A percentile compares a stretch with the other conserved stretches of the same genome.
phyloP scores from a whole-genome alignment of 2,888 invertebrate genomes.

The Globia sparganii region DNA sequence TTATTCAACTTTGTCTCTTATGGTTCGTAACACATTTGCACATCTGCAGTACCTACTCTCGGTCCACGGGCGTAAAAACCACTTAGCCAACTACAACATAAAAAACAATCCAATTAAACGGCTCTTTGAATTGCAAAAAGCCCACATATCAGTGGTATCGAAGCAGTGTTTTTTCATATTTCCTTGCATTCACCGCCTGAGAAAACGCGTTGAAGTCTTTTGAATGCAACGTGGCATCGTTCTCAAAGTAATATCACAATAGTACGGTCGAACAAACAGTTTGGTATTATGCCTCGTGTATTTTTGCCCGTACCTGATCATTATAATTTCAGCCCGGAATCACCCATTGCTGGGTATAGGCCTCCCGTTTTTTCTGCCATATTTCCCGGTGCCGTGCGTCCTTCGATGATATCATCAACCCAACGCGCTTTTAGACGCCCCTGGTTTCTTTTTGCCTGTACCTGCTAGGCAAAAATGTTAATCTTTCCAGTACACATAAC shows the following conservation, averaged over 20 bases:
- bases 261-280: slow-evolving; percentile 4
- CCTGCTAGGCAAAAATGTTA: too few species aligned
- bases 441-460: neutral
- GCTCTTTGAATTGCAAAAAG: slow-evolving; percentile 22
- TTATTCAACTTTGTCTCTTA: too few species aligned
- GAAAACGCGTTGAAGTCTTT: slow-evolving; percentile 74
- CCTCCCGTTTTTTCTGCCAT: neutral
- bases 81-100: neutral
- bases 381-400: neutral
- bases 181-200: slow-evolving; percentile 57
- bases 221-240: slow-evolving; percentile 61
- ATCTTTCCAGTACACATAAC: neutral
- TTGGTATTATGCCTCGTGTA: neutral
- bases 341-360: neutral
- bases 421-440: too few species aligned
- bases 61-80: neutral
- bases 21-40: neutral
- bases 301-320: neutral
- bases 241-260: slow-evolving; percentile 60
- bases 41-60: too few species aligned
- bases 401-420: too few species aligned
- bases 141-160: slow-evolving; percentile 22
- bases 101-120: slow-evolving; percentile 18
- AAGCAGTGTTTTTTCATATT: slow-evolving; percentile 43
- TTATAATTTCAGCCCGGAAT: neutral